phyloP scores from a whole-genome alignment of 2,113 vertebrate species.

The Puffinus mauretanicus region DNA sequence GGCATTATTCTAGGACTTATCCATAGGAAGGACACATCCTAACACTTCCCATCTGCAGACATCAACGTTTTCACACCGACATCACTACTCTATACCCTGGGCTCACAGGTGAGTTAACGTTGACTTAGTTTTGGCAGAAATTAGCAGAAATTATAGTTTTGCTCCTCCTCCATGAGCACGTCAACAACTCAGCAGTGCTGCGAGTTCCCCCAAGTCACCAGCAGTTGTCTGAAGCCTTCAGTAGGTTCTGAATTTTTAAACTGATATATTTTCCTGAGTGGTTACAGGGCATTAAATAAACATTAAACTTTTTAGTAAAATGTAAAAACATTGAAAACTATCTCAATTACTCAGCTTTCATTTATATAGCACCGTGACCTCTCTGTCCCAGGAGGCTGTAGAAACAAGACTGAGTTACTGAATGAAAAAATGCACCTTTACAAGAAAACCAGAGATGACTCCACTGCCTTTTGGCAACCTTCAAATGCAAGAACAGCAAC shows the following conservation, averaged over 20 bases:
- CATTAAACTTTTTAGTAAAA: slow-evolving; percentile 26
- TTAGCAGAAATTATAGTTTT: not conserved
- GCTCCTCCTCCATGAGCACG: not conserved
- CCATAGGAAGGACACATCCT: not conserved
- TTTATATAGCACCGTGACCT: slow-evolving; percentile 1
- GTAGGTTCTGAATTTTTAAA: slow-evolving; percentile 34
- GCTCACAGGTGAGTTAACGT: not conserved
- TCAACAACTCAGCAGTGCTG: not conserved
- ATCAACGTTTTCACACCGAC: not conserved
- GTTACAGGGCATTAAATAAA: slow-evolving; percentile 38
- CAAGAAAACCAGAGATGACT: not conserved
- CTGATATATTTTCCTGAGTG: not conserved
- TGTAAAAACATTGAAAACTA: not conserved
- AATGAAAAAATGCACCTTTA: slow-evolving; percentile 3
- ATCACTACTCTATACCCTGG: not conserved
- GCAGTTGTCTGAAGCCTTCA: not conserved
- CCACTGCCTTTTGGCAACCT: not conserved
- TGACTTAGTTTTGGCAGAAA: not conserved
- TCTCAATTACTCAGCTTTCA: slow-evolving; percentile 25
- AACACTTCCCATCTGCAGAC: not conserved
- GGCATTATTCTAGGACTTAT: not conserved
- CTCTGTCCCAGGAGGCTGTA: not conserved
- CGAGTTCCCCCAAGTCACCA: not conserved
- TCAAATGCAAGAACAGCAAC: not conserved
- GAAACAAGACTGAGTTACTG: slow-evolving; percentile 23